phyloP scores from a whole-genome alignment of 2,888 invertebrate species.

The Limnephilus marmoratus region DNA sequence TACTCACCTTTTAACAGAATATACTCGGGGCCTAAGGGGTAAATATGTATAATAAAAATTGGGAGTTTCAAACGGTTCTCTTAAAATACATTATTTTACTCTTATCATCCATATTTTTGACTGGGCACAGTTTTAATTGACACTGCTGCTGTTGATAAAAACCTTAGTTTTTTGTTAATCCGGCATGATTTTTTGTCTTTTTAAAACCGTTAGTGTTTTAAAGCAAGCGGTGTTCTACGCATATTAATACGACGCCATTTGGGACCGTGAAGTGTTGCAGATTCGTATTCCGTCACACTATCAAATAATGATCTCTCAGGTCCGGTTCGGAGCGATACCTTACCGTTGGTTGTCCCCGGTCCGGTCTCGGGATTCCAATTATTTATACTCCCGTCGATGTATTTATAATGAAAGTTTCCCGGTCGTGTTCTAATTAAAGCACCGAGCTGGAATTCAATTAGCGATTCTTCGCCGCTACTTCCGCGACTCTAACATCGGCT shows the following conservation, averaged over 20 bases:
- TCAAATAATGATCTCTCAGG: neutral
- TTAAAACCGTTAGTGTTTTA: neutral
- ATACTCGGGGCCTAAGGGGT: too few relatives aligned
- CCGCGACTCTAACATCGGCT: conserved; percentile 9
- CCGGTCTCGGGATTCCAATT: neutral
- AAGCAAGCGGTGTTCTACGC: neutral
- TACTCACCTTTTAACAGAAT: too few relatives aligned
- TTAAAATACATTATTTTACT: neutral
- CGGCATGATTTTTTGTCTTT: neutral
- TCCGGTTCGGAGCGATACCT: neutral
- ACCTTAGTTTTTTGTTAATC: neutral
- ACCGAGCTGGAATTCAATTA: conserved; percentile 35
- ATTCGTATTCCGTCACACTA: neutral
- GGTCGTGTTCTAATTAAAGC: conserved; percentile 35
- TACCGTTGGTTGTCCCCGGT: neutral
- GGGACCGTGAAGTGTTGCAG: conserved; percentile 2
- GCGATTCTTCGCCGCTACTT: neutral
- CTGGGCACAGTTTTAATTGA: neutral
- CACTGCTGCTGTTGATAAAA: neutral
- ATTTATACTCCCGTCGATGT: neutral
- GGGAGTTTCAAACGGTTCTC: neutral
- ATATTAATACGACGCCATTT: neutral
- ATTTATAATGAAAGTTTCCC: conserved; percentile 21
- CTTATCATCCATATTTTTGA: neutral
- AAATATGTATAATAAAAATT: neutral